Evolutionary conservation across 2,797 vertebrate genomes (phyloP).

Genomic region (Enteromius afrohamiltoni): DNA sequence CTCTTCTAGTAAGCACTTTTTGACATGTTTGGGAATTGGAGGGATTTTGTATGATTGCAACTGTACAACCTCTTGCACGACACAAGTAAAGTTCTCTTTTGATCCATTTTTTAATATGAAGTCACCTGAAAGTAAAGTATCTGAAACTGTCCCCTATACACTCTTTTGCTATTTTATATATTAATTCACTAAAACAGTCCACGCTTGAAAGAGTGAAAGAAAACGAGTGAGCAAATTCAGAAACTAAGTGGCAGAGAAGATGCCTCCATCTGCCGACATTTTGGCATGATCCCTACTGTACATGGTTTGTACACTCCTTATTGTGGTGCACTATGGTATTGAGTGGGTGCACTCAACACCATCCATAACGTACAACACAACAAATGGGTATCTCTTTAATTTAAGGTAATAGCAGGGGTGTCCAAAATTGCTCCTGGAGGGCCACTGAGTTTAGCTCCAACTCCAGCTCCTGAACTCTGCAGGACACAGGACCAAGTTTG

Average conservation of each 20-base stretch:
- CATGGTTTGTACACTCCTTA: neutral
- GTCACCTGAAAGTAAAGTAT: neutral
- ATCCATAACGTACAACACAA: neutral
- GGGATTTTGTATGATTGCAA: constrained; percentile 4
- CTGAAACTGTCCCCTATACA: neutral
- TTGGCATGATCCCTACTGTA: too few relatives aligned
- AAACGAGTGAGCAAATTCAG: neutral
- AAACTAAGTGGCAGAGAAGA: too few relatives aligned
- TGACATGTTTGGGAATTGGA: constrained; percentile 15
- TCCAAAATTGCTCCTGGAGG: neutral
- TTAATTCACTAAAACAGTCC: neutral
- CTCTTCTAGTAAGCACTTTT: constrained; percentile 16
- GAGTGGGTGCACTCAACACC: neutral
- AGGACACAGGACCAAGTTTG: neutral
- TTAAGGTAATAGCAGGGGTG: neutral
- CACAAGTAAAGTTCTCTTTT: neutral
- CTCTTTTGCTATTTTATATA: neutral
- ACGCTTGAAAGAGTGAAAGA: neutral
- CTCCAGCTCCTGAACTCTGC: neutral
- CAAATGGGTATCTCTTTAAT: neutral
- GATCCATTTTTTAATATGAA: neutral
- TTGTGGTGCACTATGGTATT: neutral
- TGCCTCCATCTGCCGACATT: neutral
- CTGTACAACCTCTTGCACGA: neutral
- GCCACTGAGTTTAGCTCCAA: neutral